Conservation (phyloP, 2,797 vertebrate species). For the Anabas testudineus region DNA sequence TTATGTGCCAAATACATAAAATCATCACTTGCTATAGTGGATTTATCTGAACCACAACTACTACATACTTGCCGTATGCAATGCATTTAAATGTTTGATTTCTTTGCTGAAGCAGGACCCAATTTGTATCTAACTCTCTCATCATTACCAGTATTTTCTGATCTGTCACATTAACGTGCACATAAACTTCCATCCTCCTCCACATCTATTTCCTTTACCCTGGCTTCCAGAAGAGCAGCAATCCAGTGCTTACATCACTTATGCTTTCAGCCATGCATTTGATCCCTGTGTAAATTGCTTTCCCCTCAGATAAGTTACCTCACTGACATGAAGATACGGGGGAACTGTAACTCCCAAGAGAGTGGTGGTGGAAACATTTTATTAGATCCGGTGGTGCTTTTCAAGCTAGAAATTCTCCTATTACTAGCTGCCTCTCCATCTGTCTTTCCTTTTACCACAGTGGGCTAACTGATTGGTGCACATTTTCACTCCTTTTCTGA, state of each 20-base stretch:
- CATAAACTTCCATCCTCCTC: constrained; percentile 67
- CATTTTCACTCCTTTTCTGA: constrained; percentile 41
- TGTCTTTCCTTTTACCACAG: constrained; percentile 39
- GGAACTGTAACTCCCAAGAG: constrained; percentile 74
- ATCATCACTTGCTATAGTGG: constrained; percentile 2
- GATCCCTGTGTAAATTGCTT: constrained; percentile 83
- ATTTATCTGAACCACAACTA: constrained; percentile 27
- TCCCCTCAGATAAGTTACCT: constrained; percentile 80
- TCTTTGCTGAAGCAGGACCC: constrained; percentile 28
- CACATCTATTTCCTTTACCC: constrained; percentile 67
- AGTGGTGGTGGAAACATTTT: constrained; percentile 77
- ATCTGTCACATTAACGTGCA: constrained; percentile 74
- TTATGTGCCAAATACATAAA: constrained; percentile 5
- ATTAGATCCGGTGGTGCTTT: constrained; percentile 74
- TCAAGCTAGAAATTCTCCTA: constrained; percentile 59
- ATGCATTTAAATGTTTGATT: constrained; percentile 49
- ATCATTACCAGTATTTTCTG: constrained; percentile 71
- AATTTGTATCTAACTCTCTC: constrained; percentile 71
- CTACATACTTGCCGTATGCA: background rate
- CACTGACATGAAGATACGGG: constrained; percentile 77
- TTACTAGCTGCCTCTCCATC: constrained; percentile 52
- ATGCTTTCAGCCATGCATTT: constrained; percentile 79
- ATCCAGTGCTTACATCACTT: constrained; percentile 73
- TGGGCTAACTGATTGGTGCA: constrained; percentile 33
- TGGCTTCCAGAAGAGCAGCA: constrained; percentile 60